Evolutionary conservation across 2,888 invertebrate species (phyloP).

Genomic region (Drosophila rellima): DNA sequence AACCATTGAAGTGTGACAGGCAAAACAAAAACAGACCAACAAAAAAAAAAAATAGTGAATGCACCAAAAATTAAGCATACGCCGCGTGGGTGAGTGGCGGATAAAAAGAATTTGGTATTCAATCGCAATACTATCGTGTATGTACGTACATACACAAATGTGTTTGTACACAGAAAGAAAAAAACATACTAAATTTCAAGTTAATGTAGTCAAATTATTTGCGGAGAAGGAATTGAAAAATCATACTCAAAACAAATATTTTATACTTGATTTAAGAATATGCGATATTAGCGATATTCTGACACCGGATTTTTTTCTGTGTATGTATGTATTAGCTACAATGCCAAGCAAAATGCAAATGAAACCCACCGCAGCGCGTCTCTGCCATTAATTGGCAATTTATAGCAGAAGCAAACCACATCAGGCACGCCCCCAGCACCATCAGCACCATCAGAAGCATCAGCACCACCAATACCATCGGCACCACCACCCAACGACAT

Average conservation of each 20-base stretch:
- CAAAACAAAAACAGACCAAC: slow-evolving; percentile 14
- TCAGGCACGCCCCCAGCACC: slow-evolving; percentile 25
- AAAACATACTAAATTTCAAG: no score
- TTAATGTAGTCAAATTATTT: no score
- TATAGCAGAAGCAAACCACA: slow-evolving; percentile 66
- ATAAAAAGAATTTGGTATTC: slow-evolving; percentile 32
- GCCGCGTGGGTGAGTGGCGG: slow-evolving; percentile 41
- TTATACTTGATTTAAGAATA: no score
- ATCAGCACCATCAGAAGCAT: slow-evolving; percentile 4
- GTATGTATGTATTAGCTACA: slow-evolving; percentile 33
- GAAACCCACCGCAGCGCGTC: slow-evolving; percentile 57
- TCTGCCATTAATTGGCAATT: slow-evolving; percentile 76
- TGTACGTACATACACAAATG: slow-evolving; percentile 8
- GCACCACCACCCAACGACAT: slow-evolving; percentile 5
- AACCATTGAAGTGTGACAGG: slow-evolving; percentile 63
- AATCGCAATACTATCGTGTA: slow-evolving; percentile 37
- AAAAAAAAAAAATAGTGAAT: slow-evolving; percentile 32
- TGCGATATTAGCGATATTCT: no score
- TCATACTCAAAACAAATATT: no score
- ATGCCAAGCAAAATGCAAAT: slow-evolving; percentile 68
- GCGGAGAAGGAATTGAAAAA: no score
- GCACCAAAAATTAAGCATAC: slow-evolving; percentile 66
- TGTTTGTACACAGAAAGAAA: neutral
- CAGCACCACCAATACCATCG: slow-evolving; percentile 11
- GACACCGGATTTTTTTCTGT: no score